Evolutionary conservation across 2,797 vertebrate genomes (phyloP).

Genomic region (Ispidina picta): DNA sequence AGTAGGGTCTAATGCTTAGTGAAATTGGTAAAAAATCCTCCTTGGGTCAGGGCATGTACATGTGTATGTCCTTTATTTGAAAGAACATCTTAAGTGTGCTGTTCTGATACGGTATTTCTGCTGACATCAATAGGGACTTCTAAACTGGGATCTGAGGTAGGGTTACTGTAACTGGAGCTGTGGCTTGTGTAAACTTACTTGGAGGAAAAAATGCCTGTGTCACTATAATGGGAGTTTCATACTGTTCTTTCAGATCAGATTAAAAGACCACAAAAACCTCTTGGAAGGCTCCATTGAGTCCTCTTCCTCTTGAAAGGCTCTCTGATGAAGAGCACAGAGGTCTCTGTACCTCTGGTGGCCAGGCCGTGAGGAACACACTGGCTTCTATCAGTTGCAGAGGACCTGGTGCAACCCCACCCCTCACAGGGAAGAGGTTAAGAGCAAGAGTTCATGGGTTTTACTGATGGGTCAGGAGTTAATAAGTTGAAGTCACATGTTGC

Average conservation of each 20-base stretch:
- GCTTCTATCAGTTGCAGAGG: neutral
- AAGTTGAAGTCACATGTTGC: neutral
- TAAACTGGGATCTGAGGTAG: constrained; percentile 53
- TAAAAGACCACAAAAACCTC: neutral
- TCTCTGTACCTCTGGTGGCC: neutral
- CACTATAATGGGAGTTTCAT: neutral
- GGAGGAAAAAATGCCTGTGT: neutral
- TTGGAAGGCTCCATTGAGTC: neutral
- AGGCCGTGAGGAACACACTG: fast-evolving
- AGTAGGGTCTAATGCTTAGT: neutral
- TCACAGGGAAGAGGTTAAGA: neutral
- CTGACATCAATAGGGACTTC: neutral
- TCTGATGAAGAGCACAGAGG: neutral
- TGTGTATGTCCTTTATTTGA: constrained; percentile 24
- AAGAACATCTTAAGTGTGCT: constrained; percentile 33
- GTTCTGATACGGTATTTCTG: constrained; percentile 22
- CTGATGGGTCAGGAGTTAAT: neutral
- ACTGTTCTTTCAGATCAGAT: neutral
- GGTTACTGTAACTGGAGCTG: constrained; percentile 44
- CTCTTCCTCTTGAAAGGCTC: too few relatives aligned
- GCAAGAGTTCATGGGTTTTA: neutral
- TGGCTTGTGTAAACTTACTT: constrained; percentile 30
- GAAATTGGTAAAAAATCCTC: constrained; percentile 19
- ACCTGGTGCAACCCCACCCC: neutral
- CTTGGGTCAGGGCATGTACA: neutral